These are phyloP conservation scores for Trichogramma pretiosum DNA, from an alignment of 1,140 invertebrate genomes.

Conservation along the genomic window DNA sequence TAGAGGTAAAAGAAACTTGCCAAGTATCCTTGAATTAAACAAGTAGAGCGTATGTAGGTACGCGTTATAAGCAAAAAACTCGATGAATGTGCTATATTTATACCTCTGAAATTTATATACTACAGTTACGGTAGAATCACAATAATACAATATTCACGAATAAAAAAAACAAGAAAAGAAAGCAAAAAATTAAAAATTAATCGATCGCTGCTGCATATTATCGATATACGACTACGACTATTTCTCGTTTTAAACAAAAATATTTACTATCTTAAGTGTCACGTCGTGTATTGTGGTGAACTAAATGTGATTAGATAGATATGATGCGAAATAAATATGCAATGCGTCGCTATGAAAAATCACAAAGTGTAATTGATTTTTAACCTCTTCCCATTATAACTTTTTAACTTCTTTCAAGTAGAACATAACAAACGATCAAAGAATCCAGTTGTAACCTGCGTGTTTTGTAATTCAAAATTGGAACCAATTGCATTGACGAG, in stretches of 20 bases:
- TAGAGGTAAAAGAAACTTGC: conserved; percentile 3
- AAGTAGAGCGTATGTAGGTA: conserved; percentile 8
- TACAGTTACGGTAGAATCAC: conserved; percentile 16
- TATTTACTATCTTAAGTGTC: conserved; percentile 41
- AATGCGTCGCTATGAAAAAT: conserved; percentile 3
- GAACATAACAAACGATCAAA: too few relatives aligned
- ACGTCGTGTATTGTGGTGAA: conserved; percentile 43
- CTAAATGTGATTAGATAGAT: conserved; percentile 44
- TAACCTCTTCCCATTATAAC: too few relatives aligned
- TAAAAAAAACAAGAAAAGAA: not conserved
- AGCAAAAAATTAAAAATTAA: conserved; percentile 31
- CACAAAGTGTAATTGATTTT: too few relatives aligned
- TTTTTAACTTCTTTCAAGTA: too few relatives aligned
- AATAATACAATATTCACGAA: conserved; percentile 13
- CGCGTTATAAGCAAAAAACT: conserved; percentile 23
- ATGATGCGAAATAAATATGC: conserved; percentile 15
- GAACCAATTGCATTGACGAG: too few relatives aligned
- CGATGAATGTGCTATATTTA: conserved; percentile 40
- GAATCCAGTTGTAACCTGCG: too few relatives aligned
- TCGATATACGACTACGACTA: conserved; percentile 38
- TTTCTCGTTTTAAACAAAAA: conserved; percentile 40
- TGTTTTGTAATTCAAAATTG: too few relatives aligned
- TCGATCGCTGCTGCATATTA: conserved; percentile 30
- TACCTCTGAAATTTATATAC: conserved; percentile 36
- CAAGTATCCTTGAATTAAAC: conserved; percentile 6